Evolutionary conservation across 2,113 vertebrate genomes (phyloP).

Genomic region (Notarius lentiginosus): DNA sequence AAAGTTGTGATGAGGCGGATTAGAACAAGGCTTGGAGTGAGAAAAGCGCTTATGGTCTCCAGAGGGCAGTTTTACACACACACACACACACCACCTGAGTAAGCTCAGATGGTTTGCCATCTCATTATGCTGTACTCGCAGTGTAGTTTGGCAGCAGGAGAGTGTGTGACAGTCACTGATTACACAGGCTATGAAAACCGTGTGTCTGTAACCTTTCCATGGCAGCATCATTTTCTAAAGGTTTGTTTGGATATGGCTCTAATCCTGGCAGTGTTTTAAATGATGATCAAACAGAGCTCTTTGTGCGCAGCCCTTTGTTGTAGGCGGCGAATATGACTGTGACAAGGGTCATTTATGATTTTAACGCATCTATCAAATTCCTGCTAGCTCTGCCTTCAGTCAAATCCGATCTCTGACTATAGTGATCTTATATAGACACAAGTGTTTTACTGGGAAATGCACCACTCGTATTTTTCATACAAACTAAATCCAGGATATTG

Average conservation of each 20-base stretch:
- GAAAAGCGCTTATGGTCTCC: background rate
- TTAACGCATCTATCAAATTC: conserved; percentile 48
- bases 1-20: conserved; percentile 24
- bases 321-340: conserved; percentile 70
- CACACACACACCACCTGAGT: conserved; percentile 50
- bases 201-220: conserved; percentile 15
- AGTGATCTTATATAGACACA: too few species aligned
- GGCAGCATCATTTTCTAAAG: background rate
- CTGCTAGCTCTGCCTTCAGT: background rate
- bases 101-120: conserved; percentile 27
- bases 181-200: background rate
- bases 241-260: conserved; percentile 11
- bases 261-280: background rate
- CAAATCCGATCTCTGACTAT: too few species aligned
- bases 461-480: too few species aligned
- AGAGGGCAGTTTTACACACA: background rate
- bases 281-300: background rate
- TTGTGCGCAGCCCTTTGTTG: conserved; percentile 1
- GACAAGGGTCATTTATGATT: conserved; percentile 56
- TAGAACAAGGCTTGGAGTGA: background rate
- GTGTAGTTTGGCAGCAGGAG: background rate
- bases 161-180: background rate
- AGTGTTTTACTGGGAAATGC: too few species aligned
- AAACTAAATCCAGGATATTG: too few species aligned
- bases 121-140: background rate